Evolutionary conservation across 1,140 invertebrate species (phyloP), one percentile per base, ranked within the genome.

Genomic region (Eumaeus atala): DNA sequence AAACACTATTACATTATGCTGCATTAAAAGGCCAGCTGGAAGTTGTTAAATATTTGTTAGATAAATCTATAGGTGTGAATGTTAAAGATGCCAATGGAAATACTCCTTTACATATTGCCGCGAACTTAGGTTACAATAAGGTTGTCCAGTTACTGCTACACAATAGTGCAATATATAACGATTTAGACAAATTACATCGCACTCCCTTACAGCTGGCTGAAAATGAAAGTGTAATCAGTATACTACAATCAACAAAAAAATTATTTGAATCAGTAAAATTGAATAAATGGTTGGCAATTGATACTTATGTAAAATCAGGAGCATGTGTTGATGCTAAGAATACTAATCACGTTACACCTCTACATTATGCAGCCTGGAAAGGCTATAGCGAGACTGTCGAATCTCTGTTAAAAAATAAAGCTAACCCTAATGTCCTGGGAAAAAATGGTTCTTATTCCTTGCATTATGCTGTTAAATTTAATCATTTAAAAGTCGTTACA

Each of bases 1-100:
- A 48, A 12, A 48, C 21, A 18, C 9, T 48, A 48, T 18, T 48
- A 18, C 47, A 48, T 48, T 48, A 48, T 16, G 40, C 40, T 44
- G 17, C 40, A 14, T 44, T 44, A 5, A 44, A 44, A 16, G 17
- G 17, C 3, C n/a, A 44, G 16, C 8, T 10, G 16, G 14, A 10
- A 16, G 40, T 44, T 44, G 9, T 44, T 9, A 17, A 17, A 44
- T 18, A 16, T 44, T 14, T 44, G 8, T 16, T 44, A 16, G 40
- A 8, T 0, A 44, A 44, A 44, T 16, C 40, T 44, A 16, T 44
- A 16, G 14, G 16, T 14, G 8, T 44, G 4, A 44, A 44, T 17
- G 40, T 16, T 44, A 14, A 44, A 9, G 40, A 44, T 14, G 40
- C 40, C 9, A 44, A 44, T 44, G 40, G 40, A 44, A 7, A 16